Base-by-base conservation (phyloP, 2,888 invertebrate species). In the Octonoba sinensis region DNA sequence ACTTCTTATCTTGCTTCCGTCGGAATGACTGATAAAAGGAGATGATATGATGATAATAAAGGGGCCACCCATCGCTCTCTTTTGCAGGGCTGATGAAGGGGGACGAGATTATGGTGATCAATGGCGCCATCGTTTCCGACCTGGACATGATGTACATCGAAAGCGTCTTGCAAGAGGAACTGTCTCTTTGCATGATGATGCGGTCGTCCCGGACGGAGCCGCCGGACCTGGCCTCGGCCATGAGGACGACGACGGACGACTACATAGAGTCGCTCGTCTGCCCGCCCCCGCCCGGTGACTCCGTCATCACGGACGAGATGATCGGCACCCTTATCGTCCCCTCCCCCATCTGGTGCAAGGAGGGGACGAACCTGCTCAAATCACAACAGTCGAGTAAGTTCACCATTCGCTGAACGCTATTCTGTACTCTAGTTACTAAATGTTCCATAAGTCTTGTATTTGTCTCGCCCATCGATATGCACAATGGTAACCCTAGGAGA, bases 81-180 rank as follows among this genome's bases (percentile, higher is more conserved):
- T 36, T 1, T 2, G 12, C 87, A 97, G 97, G 97, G 88, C 94
- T 98, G 89, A 96, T 96, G 90, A 95, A 96, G 91, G 95, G 97
- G 87, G 98, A 98, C 90, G 98, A 98, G 91, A 97, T 98, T 89
- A 96, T 98, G 94, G 96, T 98, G 89, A 97, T 98, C 91, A 98
- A 98, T 91, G 96, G 97, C 86, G 96, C 97, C 87, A 96, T 97
- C 89, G 97, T 98, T 86, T 96, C 96, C 88, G 97, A 98, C 91
- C 92, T 98, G 90, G 98, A 98, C 92, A 98, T 98, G 97, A 97
- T 98, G 95, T 97, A 96, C 91, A 92, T 98, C 89, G 98, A 98
- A 90, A 96, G 95, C 88, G 95, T 97, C 85, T 92, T 98, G 86
- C 97, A 97, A 90, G 97, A 97, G 89, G 96, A 96, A 88, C 92